Evolutionary conservation across 1,140 invertebrate genomes (phyloP), one percentile per base, ranked within the genome.

Genomic region (Pentalonia nigronervosa): DNA sequence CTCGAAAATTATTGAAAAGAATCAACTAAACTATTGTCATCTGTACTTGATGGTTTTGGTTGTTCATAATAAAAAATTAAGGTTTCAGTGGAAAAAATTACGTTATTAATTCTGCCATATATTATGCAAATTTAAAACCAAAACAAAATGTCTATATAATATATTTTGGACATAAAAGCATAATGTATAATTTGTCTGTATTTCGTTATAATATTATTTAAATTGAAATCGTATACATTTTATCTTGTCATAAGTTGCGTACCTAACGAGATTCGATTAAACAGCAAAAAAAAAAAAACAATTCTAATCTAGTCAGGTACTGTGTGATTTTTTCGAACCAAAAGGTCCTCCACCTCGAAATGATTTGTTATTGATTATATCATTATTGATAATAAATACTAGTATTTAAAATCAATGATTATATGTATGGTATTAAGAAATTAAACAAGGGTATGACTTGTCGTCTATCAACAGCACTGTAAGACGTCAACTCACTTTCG

Each of bases 401-500:
- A 41, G 41, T 41, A 41, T 41, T 41, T 4, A 41, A 2, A 41
- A 41, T 41, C 41, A 41, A 41, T 41, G 41, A 4, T 41, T 41
- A 41, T 41, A 41, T 41, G 41, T 41, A 41, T 41, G 41, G 41
- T 41, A 1, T 76, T 76, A 76, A 76, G 1, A 17, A 76, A n/a
- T 67, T 7, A n/a, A 76, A n/a, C 14, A 76, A 76, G 7, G 21
- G 21, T 76, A 17, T n/a, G 0, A 76, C 30, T n/a, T n/a, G 6
- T n/a, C 1, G 1, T 7, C 1, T 17, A 34, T 7, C 11, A n/a
- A 76, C 60, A 53, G 23, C 21, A 53, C 23, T 53, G 17, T 67
- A n/a, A 47, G 11, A 14, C 36, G 14, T 20, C 0, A 2, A 90
- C 91, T 93, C 81, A 94, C 94, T 88, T 94, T 94, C 9, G 95